phyloP scores from a whole-genome alignment of 2,797 vertebrate species.

The Sternarchorhynchus goeldii region DNA sequence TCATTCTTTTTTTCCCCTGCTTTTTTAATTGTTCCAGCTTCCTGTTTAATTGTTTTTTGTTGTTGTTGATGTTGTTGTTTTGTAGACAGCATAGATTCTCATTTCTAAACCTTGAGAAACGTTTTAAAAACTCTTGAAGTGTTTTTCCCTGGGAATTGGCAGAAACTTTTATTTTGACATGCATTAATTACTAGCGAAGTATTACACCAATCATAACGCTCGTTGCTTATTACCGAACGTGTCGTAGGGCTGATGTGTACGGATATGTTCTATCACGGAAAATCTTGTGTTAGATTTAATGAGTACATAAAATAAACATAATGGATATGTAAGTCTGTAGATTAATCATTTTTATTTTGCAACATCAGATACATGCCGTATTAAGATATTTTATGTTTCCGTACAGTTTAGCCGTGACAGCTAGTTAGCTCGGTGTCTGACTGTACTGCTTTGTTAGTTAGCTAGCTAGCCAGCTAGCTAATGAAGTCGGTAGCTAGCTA shows the following conservation, averaged over 20 bases:
- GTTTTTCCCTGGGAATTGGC: neutral
- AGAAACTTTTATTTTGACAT: slow-evolving; percentile 3
- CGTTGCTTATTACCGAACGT: no score
- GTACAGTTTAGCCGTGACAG: neutral
- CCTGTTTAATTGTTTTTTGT: no score
- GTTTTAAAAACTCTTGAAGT: no score
- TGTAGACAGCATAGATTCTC: no score
- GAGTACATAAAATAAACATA: slow-evolving; percentile 35
- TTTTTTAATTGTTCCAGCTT: no score
- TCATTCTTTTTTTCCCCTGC: no score
- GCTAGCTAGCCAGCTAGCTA: neutral
- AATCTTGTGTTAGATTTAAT: neutral
- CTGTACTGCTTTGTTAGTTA: neutral
- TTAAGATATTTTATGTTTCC: neutral
- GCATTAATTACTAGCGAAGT: neutral
- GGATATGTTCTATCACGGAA: slow-evolving; percentile 17
- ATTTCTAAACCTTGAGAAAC: no score
- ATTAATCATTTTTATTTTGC: neutral
- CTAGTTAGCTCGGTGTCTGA: neutral
- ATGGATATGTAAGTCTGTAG: slow-evolving; percentile 73
- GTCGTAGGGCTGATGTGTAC: slow-evolving; percentile 23
- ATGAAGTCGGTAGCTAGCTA: neutral
- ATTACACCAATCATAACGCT: no score
- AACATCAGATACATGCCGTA: no score
- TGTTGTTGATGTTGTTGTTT: no score